Base-by-base conservation (phyloP, 2,888 invertebrate genomes). In the Allolobophora icterica region DNA sequence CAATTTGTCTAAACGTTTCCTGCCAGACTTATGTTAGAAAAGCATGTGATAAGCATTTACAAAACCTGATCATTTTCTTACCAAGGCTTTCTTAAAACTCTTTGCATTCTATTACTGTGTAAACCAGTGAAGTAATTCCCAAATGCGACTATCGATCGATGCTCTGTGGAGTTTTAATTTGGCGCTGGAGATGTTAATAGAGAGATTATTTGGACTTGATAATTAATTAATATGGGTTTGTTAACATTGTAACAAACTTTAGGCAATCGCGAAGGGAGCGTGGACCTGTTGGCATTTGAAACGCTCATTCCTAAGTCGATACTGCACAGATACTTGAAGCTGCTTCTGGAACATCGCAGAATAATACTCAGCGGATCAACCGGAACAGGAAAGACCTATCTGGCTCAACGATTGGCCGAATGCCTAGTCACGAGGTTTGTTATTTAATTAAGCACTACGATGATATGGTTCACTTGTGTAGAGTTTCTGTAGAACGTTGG, bases 321-420 rank as follows among this genome's bases (percentile, higher is more conserved):
- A 94, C 97, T 99, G 91, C 98, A 99, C 96, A 97, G 99, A 95
- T 97, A 98, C 94, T 97, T 98, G 90, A 97, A 97, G n/a, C 96
- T 99, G 91, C 96, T 99, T 92, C 97, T 97, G 90, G 99, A 99
- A 94, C 98, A 99, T 95, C 96, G 98, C 42, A 96, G 99, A 89
- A 97, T 99, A 92, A 99, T 99, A 93, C 96, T 99, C 34, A 99
- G 98, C 96, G 99, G 99, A 0, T 99, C 99, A 1, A 97, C 97
- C 94, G 99, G 99, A 89, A 99, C 99, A 0, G 99, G 99, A 34
- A 99, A 99, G 96, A 98, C 98, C 0, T 99, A 98, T 95, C 96
- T 99, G 93, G 99, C 99, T 19, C 97, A 98, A 45, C 97, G 98
- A 95, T 96, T 99, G 91, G 99, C 99, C 0, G 98, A 99, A 95